Conservation (phyloP, 2,797 vertebrate genomes). For the Notamacropus eugenii region DNA sequence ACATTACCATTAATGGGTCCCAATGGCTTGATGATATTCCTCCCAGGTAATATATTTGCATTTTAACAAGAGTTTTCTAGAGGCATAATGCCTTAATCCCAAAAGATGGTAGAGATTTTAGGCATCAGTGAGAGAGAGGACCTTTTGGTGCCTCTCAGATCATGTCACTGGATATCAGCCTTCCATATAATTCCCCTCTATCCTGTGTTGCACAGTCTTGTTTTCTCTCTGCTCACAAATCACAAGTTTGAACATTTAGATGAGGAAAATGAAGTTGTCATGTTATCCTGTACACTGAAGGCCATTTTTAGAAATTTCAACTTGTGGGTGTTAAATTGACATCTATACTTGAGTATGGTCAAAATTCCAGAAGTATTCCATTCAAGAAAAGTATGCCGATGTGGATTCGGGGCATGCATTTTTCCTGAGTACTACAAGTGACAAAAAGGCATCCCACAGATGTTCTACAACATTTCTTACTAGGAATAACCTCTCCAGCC, state of each 20-base stretch:
- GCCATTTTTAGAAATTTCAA: slow-evolving; percentile 1
- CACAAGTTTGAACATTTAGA: slow-evolving; percentile 1
- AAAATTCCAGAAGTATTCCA: neutral
- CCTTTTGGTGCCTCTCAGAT: slow-evolving; percentile 6
- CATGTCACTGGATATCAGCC: neutral
- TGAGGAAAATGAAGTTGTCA: neutral
- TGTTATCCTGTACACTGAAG: neutral
- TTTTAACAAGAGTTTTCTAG: neutral
- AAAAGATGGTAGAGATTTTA: neutral
- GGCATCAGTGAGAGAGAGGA: neutral
- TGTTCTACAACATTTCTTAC: neutral
- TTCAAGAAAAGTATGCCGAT: neutral
- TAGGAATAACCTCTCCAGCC: neutral
- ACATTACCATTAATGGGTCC: neutral
- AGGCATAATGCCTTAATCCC: neutral
- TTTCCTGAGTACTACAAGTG: neutral
- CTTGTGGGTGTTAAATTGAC: neutral
- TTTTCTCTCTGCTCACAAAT: neutral
- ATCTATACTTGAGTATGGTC: slow-evolving; percentile 11
- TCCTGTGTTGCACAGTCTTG: neutral
- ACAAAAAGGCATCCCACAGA: neutral
- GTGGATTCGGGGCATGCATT: neutral
- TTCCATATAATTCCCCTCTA: neutral
- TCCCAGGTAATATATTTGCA: neutral
- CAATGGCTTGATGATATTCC: neutral